Percentiles rank a stretch among this genome's conserved stretches.
Evolutionary conservation across 2,113 vertebrate genomes (phyloP).

Genomic region (Tupaia chinensis): DNA sequence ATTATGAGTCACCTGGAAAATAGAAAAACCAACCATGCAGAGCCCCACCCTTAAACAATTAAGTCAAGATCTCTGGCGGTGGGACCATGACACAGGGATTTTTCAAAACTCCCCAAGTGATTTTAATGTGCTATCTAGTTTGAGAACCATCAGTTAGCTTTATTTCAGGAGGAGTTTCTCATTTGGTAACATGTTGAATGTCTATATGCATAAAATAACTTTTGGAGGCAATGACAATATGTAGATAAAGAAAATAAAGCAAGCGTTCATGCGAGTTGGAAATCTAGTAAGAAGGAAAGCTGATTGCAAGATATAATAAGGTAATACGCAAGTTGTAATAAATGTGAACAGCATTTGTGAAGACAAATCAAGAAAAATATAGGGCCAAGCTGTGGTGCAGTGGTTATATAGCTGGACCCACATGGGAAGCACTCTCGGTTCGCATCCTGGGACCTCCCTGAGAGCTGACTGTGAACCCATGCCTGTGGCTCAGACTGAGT

Average conservation of each 20-base stretch:
- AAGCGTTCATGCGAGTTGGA: neutral
- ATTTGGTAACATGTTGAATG: neutral
- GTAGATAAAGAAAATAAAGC: neutral
- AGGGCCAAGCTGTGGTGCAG: too few relatives aligned
- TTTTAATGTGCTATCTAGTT: neutral
- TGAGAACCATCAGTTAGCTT: neutral
- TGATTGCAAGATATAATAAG: neutral
- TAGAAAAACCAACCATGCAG: neutral
- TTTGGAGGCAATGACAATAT: neutral
- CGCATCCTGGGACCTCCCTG: too few relatives aligned
- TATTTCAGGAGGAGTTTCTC: neutral
- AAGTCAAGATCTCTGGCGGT: neutral
- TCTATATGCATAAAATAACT: neutral
- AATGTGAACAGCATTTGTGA: neutral
- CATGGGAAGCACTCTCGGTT: too few relatives aligned
- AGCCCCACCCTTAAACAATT: neutral
- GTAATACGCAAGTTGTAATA: neutral
- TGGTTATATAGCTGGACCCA: too few relatives aligned
- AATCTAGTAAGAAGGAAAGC: neutral
- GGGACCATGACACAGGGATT: too few relatives aligned
- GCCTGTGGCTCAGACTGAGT: too few relatives aligned
- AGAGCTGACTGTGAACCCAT: too few relatives aligned
- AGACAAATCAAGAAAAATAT: neutral
- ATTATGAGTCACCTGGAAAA: neutral
- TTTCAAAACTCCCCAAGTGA: neutral